Conservation (phyloP, 2,797 vertebrate genomes). For the Crocodylus rhombifer region DNA sequence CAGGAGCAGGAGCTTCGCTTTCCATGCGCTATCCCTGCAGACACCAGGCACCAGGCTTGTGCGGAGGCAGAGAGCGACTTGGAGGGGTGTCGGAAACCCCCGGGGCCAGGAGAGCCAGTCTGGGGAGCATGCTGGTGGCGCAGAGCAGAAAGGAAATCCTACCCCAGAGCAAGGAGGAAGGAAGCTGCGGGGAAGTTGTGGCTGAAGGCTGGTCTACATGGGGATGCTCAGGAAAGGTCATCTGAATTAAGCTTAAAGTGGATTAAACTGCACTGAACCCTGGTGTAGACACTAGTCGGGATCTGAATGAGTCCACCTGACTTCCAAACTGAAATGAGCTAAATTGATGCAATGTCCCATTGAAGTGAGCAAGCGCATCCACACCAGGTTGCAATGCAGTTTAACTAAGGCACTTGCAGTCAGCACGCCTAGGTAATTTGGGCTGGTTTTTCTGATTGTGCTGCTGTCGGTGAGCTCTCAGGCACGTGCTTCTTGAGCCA, state of each 20-base stretch:
- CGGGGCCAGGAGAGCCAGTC: not conserved
- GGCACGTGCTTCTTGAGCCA: slow-evolving; percentile 14
- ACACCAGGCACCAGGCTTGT: not conserved
- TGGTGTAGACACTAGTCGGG: too few species aligned
- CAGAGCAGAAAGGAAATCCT: not conserved
- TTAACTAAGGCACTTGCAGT: slow-evolving; percentile 53
- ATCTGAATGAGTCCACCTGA: slow-evolving; percentile 27
- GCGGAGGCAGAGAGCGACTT: too few species aligned
- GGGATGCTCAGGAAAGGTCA: not conserved
- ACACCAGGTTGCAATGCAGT: not conserved
- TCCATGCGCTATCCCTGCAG: not conserved
- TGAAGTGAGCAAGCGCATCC: slow-evolving; percentile 24
- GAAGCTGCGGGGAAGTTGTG: not conserved
- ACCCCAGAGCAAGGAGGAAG: not conserved
- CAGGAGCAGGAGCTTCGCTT: not conserved
- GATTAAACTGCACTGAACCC: too few species aligned
- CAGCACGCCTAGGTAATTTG: slow-evolving; percentile 13
- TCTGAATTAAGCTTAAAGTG: not conserved
- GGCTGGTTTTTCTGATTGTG: slow-evolving; percentile 29
- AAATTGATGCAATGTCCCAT: slow-evolving; percentile 10
- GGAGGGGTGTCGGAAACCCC: too few species aligned
- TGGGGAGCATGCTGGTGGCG: not conserved
- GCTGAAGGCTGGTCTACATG: not conserved
- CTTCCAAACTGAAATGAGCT: slow-evolving; percentile 21
- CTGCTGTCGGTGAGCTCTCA: not conserved